Evolutionary conservation across 2,888 invertebrate species (phyloP), one percentile per base, ranked within the genome.

Genomic region (Drosophila dives): DNA sequence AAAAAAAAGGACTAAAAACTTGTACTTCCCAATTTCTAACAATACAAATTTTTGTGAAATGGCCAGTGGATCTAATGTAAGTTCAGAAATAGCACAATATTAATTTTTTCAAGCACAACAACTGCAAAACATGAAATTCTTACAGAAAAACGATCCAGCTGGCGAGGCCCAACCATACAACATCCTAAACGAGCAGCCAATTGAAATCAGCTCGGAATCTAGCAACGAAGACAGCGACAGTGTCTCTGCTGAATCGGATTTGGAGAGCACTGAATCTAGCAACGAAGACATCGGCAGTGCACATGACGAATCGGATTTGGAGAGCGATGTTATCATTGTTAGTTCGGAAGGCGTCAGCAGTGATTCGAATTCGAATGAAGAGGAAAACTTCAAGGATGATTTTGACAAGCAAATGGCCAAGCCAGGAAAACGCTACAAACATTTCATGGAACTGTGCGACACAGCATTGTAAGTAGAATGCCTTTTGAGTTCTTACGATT

Each of bases 171-270:
- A 42, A 4, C 62, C 54, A 20, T 54, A 73, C 36, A 62, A 77
- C 26, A 64, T 73, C 33, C 32, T 70, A 2, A 78, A 66, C 48
- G 77, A 75, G 40, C 71, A 71, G 32, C 79, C 75, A 42, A 75
- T 77, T 11, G 77, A 77, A 59, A 77, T 77, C 20, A 77, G 77
- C 51, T 77, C 77, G 3, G 77, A 77, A 0, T 77, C 77, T 1
- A 64, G 66, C 58, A n/a, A 45, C 8, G 77, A 17, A 10, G 53
- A 40, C 3, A 60, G 55, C 20, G 36, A 2, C 23, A 63, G 48
- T n/a, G 71, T 50, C 32, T 32, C 15, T 1, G 15, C 15, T 0
- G 20, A 32, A 2, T 51, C 58, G 1, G 71, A n/a, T n/a, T n/a
- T n/a, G n/a, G n/a, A n/a, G n/a, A n/a, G n/a, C n/a, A n/a, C n/a